A percentile compares a stretch with the other conserved stretches of the same genome.
These are phyloP conservation scores for Labeo catla DNA, from an alignment of 2,113 vertebrate species.

Conservation along the genomic window DNA sequence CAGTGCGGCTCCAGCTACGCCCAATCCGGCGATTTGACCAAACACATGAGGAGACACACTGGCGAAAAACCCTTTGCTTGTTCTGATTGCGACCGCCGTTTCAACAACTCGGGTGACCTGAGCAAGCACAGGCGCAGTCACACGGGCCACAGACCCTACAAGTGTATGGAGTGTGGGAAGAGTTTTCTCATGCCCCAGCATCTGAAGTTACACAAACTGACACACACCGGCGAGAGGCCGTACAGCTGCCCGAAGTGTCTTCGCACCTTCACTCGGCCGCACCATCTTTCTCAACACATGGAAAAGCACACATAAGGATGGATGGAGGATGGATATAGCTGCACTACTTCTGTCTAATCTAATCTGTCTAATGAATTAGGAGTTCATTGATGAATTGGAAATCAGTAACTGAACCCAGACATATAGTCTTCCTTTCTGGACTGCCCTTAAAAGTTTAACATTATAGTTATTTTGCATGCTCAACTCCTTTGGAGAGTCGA, in stretches of 20 bases:
- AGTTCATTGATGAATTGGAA: not conserved
- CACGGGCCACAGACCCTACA: slow-evolving; percentile 63
- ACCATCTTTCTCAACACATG: slow-evolving; percentile 70
- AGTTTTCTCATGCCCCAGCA: slow-evolving; percentile 55
- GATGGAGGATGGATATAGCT: too few relatives aligned
- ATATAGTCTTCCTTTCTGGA: not conserved
- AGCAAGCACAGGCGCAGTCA: slow-evolving; percentile 60
- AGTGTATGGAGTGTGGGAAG: slow-evolving; percentile 71
- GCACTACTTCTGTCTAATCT: not conserved
- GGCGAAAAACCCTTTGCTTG: slow-evolving; percentile 62
- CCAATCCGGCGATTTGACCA: slow-evolving; percentile 56
- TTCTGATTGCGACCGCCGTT: slow-evolving; percentile 59
- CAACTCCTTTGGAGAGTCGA: not conserved
- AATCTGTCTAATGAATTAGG: not conserved
- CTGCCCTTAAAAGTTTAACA: not conserved
- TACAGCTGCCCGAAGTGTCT: slow-evolving; percentile 71
- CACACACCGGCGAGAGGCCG: slow-evolving; percentile 70
- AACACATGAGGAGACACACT: slow-evolving; percentile 56
- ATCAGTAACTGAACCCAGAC: too few relatives aligned
- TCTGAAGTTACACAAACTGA: slow-evolving; percentile 56
- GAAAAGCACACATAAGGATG: slow-evolving; percentile 27
- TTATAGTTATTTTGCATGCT: not conserved
- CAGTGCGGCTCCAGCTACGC: slow-evolving; percentile 59
- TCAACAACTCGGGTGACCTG: slow-evolving; percentile 59
- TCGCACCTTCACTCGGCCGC: slow-evolving; percentile 68